Evolutionary conservation across 1,140 invertebrate genomes (phyloP), one percentile per base, ranked within the genome.

Genomic region (Trichomalopsis sarcophagae): DNA sequence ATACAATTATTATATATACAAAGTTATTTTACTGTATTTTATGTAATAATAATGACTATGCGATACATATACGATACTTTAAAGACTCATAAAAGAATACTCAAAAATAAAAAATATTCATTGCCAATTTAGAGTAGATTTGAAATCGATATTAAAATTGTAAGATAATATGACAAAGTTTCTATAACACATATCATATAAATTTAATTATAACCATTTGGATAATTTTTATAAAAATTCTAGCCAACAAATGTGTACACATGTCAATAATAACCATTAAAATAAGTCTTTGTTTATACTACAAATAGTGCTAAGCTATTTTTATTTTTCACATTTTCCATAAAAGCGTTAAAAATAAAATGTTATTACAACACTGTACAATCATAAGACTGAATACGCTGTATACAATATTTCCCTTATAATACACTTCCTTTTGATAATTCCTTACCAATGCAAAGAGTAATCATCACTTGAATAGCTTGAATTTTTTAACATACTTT

Each of bases 401-500:
- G 21, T 62, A n/a, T 30, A 7, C 10, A 36, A 30, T 30, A 7
- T 21, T 62, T 78, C 14, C 36, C 4, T 44, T 75, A 14, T 36
- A 13, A 14, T 36, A 73, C 4, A 73, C 33, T 2, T 73, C 23
- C 5, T 73, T 2, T 73, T 73, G 23, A 68, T 73, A 27, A 73
- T 73, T 7, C 33, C 7, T 73, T 73, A n/a, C 21, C 7, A 17
- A 13, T 36, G 4, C 13, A 17, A 30, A 82, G 30, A 81, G 80
- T 86, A 77, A 86, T 86, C 81, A 47, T 73, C 77, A 86, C 85
- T 95, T 96, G 82, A 97, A 96, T n/a, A 99, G 93, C 94, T 99
- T 99, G 81, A 98, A 97, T 91, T 97, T 96, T 89, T 97, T 97
- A 84, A 99, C 96, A 94, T 96, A 97, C 88, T 96, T 95, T 89